A percentile compares a stretch with the other conserved stretches of the same genome.
phyloP scores from a whole-genome alignment of 2,888 invertebrate genomes.

The Neria commutata region DNA sequence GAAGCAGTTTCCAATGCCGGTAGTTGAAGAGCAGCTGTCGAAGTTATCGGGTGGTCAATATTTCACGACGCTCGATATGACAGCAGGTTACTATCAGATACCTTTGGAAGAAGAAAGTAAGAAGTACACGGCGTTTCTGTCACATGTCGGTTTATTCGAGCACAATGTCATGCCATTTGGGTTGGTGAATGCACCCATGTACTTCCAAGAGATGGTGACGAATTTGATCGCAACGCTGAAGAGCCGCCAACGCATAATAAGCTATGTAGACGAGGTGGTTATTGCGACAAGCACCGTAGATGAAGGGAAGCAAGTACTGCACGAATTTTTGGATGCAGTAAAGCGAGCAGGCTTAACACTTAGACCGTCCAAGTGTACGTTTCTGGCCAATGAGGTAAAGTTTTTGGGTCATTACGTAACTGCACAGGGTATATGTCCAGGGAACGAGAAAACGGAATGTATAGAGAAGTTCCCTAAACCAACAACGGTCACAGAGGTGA shows the following conservation, averaged over 20 bases:
- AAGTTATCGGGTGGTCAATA: conserved; percentile 33
- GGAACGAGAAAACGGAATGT: conserved; percentile 16
- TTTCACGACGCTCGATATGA: conserved; percentile 45
- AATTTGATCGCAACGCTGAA: not conserved
- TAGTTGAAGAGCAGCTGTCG: conserved; percentile 22
- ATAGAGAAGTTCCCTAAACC: conserved; percentile 25
- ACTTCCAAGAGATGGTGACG: conserved; percentile 28
- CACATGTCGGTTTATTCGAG: conserved; percentile 45
- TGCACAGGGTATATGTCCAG: not conserved
- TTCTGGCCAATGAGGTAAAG: conserved; percentile 8
- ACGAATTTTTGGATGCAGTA: conserved; percentile 13
- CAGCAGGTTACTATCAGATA: conserved; percentile 42
- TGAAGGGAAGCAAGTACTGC: not conserved
- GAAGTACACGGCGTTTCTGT: conserved; percentile 45
- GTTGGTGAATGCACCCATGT: conserved; percentile 42
- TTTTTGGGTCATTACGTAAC: conserved; percentile 18
- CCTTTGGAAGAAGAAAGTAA: conserved; percentile 31
- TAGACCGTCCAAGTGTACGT: conserved; percentile 22
- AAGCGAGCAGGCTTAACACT: conserved; percentile 15
- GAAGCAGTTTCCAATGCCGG: conserved; percentile 23
- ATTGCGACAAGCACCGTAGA: not conserved
- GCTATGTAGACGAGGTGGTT: not conserved
- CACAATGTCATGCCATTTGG: conserved; percentile 50
- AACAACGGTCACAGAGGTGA: conserved; percentile 18
- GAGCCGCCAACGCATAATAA: not conserved